Evolutionary conservation across 1,140 invertebrate species (phyloP), one percentile per base, ranked within the genome.

Genomic region (Orussus abietinus): DNA sequence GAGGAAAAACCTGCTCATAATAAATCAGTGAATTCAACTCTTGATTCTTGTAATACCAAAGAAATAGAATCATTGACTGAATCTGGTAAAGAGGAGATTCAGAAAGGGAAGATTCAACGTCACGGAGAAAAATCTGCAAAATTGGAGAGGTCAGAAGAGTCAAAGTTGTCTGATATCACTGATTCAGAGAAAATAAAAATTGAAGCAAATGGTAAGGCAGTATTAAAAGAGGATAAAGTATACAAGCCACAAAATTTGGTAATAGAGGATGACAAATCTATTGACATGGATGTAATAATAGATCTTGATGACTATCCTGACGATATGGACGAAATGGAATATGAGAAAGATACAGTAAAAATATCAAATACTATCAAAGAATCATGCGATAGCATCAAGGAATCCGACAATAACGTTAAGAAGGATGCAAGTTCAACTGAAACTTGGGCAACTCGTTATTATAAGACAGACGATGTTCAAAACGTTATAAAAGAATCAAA

Each of bases 401-500:
- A 10, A 4, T 6, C 10, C 6, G n/a, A 36, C 21, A 29, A 40
- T 10, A 29, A 25, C 5, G 9, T 34, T 20, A 14, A 13, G 32
- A 49, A 28, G 14, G 39, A 34, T 11, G 5, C 33, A 4, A 34
- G 51, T 15, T 43, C 43, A 6, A 11, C 57, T 3, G 68, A 74
- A 59, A 74, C 71, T 11, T 74, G 71, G 71, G 66, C 66, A 7
- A 60, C 64, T 4, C 60, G 71, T 15, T 74, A 74, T 45, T 69
- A 67, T 49, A 64, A 69, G 29, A 70, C 69, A 13, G 71, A 74
- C 7, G 69, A 70, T 38, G 71, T 74, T 7, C 69, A 74, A 35
- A 71, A 46, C 38, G 71, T 74, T 14, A 72, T 74, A 37, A 72
- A 71, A 51, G 71, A 74, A 41, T 74, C 71, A 3, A 74, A 74